Conservation (phyloP, 1,140 invertebrate genomes). For the Phthorimaea operculella region DNA sequence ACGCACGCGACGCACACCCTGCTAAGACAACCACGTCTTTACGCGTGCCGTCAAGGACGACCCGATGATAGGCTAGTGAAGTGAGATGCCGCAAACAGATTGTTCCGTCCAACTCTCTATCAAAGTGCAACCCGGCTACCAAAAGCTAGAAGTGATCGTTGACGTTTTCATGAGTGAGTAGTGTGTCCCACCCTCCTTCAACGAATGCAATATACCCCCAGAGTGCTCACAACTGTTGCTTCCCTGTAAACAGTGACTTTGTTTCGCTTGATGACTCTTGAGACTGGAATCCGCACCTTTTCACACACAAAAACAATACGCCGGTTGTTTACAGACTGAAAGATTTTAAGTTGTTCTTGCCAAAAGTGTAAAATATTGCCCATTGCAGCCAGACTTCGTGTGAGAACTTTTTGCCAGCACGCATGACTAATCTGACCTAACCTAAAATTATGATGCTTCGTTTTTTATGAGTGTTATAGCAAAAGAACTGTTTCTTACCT, state of each 20-base stretch:
- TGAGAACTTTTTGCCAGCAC: too few relatives aligned
- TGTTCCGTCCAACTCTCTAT: slow-evolving; percentile 60
- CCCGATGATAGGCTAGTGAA: slow-evolving; percentile 28
- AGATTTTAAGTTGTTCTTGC: too few relatives aligned
- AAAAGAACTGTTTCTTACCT: too few relatives aligned
- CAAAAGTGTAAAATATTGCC: too few relatives aligned
- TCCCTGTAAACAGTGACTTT: neutral
- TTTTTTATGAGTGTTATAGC: too few relatives aligned
- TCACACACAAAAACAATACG: neutral
- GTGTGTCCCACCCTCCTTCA: neutral
- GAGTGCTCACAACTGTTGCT: too few relatives aligned
- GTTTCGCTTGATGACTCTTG: neutral
- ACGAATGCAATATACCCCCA: too few relatives aligned
- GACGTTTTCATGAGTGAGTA: slow-evolving; percentile 66
- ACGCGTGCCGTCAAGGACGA: slow-evolving; percentile 18
- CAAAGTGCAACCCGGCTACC: slow-evolving; percentile 51
- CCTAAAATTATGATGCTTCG: too few relatives aligned
- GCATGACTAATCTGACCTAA: too few relatives aligned
- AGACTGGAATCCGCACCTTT: neutral
- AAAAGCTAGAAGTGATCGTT: slow-evolving; percentile 56
- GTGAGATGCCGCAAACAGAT: slow-evolving; percentile 61
- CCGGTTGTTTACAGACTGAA: neutral
- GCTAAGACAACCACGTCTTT: neutral
- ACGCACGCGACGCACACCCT: slow-evolving; percentile 9
- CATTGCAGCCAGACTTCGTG: too few relatives aligned